Base-by-base conservation (phyloP, 64 coral and sea anemone species). In the Montipora cactus region DNA sequence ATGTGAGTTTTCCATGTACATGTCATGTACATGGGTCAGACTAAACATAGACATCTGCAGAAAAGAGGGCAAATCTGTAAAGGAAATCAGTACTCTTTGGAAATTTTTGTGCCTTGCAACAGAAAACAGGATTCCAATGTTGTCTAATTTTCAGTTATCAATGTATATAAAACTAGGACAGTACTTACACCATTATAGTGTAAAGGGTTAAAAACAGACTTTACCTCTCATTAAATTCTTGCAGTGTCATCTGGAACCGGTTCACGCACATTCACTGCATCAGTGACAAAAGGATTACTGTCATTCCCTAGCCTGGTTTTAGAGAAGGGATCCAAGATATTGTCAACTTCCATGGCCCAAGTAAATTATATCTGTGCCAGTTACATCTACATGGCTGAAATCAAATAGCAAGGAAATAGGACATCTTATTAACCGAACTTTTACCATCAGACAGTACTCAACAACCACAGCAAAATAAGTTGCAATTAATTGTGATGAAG, bases 21-120 rank as follows among this genome's bases (percentile, higher is more conserved):
- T 64, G 14, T 14, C 59, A 64, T 14, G 10, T 64, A 14, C 15
- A 48, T 64, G 59, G 59, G 10, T 15, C 59, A 14, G 59, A 15
- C 59, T 64, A 0, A 64, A 14, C 59, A 11, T 9, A 13, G 10
- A 44, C 74, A 44, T 76, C 8, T 76, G 8, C 15, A 76, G 3
- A 37, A 76, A 76, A 10, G 22, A 76, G 74, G 8, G 5, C 22
- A 3, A 12, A 76, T 13, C 8, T 7, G 22, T 76, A 76, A 76
- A 37, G 45, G 74, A 76, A 76, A 44, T 76, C 74, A 76, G 22
- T 76, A 76, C 74, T 76, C 74, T 76, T 64, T 64, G 52, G 52
- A 55, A 55, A 55, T 55, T 55, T 55, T 55, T 55, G 2, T 55
- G 52, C 52, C 52, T 55, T 55, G 52, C 2, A 55, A 55, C 14